phyloP scores from a whole-genome alignment of 1,140 invertebrate species.

The Euwallacea fornicatus region DNA sequence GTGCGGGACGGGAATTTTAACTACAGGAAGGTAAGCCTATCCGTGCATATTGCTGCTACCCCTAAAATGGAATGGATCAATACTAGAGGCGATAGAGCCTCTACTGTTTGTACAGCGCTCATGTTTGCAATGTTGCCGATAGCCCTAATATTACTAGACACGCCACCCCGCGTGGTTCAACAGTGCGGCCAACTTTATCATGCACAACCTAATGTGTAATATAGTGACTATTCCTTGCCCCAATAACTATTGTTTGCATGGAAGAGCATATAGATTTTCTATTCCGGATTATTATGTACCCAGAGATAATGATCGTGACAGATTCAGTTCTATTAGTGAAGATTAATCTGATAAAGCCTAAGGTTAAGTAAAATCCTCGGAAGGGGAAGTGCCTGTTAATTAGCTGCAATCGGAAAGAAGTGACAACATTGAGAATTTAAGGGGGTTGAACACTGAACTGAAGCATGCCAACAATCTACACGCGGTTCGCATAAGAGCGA shows the following conservation, averaged over 20 bases:
- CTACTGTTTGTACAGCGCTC: slow-evolving; percentile 38
- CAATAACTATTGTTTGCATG: neutral
- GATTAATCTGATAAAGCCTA: no score
- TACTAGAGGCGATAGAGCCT: slow-evolving; percentile 39
- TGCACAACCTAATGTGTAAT: slow-evolving; percentile 14
- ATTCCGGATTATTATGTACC: neutral
- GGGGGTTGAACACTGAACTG: slow-evolving; percentile 19
- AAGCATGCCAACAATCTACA: slow-evolving; percentile 38
- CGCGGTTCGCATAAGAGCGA: slow-evolving; percentile 31
- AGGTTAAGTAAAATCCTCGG: no score
- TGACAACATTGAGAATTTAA: slow-evolving; percentile 30
- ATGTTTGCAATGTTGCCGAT: slow-evolving; percentile 37
- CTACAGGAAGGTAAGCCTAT: neutral
- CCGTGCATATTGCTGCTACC: slow-evolving; percentile 32
- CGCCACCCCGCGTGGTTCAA: slow-evolving; percentile 10
- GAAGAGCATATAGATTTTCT: neutral
- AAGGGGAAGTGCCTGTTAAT: no score
- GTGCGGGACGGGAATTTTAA: no score
- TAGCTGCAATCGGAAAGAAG: neutral
- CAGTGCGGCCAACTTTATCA: slow-evolving; percentile 8
- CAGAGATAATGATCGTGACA: no score
- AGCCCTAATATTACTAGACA: slow-evolving; percentile 28
- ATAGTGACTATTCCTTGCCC: slow-evolving; percentile 8
- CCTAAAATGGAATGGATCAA: slow-evolving; percentile 34
- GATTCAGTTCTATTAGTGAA: no score